Evolutionary conservation across 2,888 invertebrate genomes (phyloP).

Genomic region (Priocnemis perturbator): DNA sequence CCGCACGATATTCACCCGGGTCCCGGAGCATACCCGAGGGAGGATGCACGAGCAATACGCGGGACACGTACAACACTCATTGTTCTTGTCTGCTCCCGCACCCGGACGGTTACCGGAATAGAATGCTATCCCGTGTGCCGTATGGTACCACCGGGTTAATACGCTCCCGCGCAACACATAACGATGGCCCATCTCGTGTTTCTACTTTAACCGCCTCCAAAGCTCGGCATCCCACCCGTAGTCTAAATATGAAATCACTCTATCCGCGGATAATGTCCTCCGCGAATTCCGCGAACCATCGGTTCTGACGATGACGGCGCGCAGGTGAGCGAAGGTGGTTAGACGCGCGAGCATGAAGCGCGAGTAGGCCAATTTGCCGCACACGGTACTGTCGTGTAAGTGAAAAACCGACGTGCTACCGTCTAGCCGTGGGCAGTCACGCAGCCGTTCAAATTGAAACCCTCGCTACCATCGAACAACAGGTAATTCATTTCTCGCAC

Average conservation of each 20-base stretch:
- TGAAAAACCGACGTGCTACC: too few relatives aligned
- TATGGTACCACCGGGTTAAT: conserved; percentile 53
- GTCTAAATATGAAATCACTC: conserved; percentile 26
- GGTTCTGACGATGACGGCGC: too few relatives aligned
- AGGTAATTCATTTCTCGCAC: too few relatives aligned
- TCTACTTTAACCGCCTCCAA: conserved; percentile 27
- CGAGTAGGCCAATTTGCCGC: too few relatives aligned
- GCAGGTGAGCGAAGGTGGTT: too few relatives aligned
- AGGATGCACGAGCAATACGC: conserved; percentile 59
- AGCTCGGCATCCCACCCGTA: conserved; percentile 22
- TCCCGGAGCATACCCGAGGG: conserved; percentile 36
- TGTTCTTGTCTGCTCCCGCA: conserved; percentile 70
- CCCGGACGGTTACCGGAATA: conserved; percentile 67
- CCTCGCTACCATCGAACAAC: too few relatives aligned
- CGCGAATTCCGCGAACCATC: too few relatives aligned
- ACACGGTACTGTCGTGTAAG: too few relatives aligned
- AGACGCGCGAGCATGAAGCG: too few relatives aligned
- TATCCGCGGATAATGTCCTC: too few relatives aligned
- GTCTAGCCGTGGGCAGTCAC: too few relatives aligned
- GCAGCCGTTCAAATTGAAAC: too few relatives aligned
- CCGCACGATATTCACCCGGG: conserved; percentile 56
- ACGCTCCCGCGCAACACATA: conserved; percentile 45
- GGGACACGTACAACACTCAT: conserved; percentile 65
- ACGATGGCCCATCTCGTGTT: conserved; percentile 47
- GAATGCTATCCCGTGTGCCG: conserved; percentile 62